phyloP scores from a whole-genome alignment of 2,113 vertebrate genomes.

The Ardeotis arabs region DNA sequence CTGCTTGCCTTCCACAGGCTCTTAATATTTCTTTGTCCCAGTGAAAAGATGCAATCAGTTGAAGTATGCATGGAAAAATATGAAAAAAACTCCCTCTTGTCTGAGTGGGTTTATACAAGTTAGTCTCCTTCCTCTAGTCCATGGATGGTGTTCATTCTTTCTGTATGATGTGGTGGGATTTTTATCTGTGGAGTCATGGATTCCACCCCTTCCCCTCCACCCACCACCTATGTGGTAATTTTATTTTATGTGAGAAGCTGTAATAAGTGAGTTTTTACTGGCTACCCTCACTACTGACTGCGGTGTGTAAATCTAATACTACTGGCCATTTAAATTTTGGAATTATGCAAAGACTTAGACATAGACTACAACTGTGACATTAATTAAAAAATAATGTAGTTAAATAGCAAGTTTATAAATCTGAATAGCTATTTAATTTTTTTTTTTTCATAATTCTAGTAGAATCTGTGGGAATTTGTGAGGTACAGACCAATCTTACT shows the following conservation, averaged over 20 bases:
- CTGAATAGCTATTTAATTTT: neutral
- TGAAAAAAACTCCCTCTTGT: neutral
- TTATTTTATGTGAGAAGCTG: neutral
- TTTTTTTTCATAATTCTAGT: neutral
- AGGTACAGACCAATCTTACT: constrained; percentile 81
- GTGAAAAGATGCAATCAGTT: neutral
- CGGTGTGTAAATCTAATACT: neutral
- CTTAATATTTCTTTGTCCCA: constrained; percentile 14
- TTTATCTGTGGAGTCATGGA: neutral
- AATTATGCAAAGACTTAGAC: neutral
- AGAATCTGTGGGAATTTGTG: constrained; percentile 76
- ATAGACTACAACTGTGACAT: neutral
- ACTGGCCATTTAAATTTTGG: neutral
- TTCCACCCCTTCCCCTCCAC: neutral
- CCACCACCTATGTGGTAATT: neutral
- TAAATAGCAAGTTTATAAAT: neutral
- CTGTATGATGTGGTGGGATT: neutral
- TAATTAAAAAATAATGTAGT: neutral
- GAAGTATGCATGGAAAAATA: neutral
- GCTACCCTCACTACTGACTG: neutral
- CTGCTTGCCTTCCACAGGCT: neutral
- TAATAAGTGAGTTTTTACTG: neutral
- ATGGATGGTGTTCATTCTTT: neutral
- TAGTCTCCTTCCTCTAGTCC: neutral
- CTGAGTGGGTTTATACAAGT: neutral